A percentile compares a stretch with the other conserved stretches of the same genome.
phyloP scores from a whole-genome alignment of 2,797 vertebrate genomes.

The Echeneis naucrates region DNA sequence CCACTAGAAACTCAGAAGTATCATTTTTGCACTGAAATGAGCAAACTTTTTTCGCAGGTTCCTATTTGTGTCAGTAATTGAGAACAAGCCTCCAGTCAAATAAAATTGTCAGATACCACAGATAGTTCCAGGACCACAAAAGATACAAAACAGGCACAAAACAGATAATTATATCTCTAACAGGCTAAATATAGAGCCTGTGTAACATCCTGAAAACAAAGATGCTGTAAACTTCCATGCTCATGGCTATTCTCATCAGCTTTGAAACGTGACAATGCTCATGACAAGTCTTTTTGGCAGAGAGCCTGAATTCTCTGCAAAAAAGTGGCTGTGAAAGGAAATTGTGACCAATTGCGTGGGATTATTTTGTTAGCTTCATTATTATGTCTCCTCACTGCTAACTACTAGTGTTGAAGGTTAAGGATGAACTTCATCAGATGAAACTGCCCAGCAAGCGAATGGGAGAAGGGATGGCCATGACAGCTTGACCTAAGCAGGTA shows the following conservation, averaged over 20 bases:
- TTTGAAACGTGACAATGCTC: slow-evolving; percentile 74
- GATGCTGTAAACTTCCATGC: slow-evolving; percentile 61
- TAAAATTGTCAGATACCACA: slow-evolving; percentile 25
- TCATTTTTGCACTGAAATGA: slow-evolving; percentile 5
- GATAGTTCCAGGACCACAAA: slow-evolving; percentile 35
- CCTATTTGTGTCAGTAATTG: slow-evolving; percentile 17
- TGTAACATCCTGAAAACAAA: slow-evolving; percentile 76
- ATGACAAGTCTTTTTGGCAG: slow-evolving; percentile 58
- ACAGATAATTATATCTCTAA: slow-evolving; percentile 50
- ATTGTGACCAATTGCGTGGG: background rate
- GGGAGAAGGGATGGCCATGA: too few relatives aligned
- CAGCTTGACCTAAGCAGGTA: background rate
- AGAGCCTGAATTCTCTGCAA: slow-evolving; percentile 44
- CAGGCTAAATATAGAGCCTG: slow-evolving; percentile 70
- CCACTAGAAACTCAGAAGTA: slow-evolving; percentile 15
- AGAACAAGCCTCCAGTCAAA: slow-evolving; percentile 10
- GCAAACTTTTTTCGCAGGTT: background rate
- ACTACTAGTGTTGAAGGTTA: background rate
- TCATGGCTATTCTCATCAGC: slow-evolving; percentile 64
- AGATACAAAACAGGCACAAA: slow-evolving; percentile 47
- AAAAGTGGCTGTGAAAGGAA: slow-evolving; percentile 29
- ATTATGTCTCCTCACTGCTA: background rate
- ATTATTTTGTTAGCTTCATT: slow-evolving; percentile 23
- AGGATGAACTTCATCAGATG: background rate
- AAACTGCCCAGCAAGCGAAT: background rate